Conservation (phyloP, 2,888 invertebrate genomes). For the Linnaemya tessellans region DNA sequence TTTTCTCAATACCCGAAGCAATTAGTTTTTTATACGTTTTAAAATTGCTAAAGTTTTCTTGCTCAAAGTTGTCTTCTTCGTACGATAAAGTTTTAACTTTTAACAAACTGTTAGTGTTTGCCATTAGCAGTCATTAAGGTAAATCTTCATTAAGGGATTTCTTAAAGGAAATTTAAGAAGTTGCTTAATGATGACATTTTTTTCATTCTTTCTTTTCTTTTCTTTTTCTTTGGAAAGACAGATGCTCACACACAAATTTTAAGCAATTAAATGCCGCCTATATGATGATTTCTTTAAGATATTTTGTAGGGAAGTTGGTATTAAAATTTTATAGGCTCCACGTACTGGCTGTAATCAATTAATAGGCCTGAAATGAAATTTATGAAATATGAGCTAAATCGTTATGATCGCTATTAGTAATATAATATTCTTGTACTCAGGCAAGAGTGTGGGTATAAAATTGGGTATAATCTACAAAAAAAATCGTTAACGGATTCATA, state of each 20-base stretch:
- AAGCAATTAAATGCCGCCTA: slow-evolving; percentile 21
- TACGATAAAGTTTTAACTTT: slow-evolving; percentile 52
- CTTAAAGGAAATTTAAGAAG: slow-evolving; percentile 42
- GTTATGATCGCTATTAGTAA: slow-evolving; percentile 28
- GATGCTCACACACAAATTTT: not conserved
- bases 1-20: slow-evolving; percentile 54
- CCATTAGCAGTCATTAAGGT: slow-evolving; percentile 66
- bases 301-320: not conserved
- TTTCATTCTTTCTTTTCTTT: no score
- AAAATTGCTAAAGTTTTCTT: slow-evolving; percentile 78
- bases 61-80: slow-evolving; percentile 24
- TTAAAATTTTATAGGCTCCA: not conserved
- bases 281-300: slow-evolving; percentile 1
- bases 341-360: not conserved
- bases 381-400: slow-evolving; percentile 25
- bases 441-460: not conserved
- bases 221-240: not conserved
- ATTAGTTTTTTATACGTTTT: slow-evolving; percentile 68
- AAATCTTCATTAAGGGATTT: slow-evolving; percentile 66
- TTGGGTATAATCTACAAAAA: no score
- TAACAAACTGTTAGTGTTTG: slow-evolving; percentile 59
- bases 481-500: not conserved
- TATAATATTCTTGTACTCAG: not conserved
- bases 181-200: slow-evolving; percentile 3
- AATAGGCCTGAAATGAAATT: not conserved